A percentile compares a stretch with the other conserved stretches of the same genome.
Conservation (phyloP, 2,113 vertebrate species). For the Mustelus asterias region DNA sequence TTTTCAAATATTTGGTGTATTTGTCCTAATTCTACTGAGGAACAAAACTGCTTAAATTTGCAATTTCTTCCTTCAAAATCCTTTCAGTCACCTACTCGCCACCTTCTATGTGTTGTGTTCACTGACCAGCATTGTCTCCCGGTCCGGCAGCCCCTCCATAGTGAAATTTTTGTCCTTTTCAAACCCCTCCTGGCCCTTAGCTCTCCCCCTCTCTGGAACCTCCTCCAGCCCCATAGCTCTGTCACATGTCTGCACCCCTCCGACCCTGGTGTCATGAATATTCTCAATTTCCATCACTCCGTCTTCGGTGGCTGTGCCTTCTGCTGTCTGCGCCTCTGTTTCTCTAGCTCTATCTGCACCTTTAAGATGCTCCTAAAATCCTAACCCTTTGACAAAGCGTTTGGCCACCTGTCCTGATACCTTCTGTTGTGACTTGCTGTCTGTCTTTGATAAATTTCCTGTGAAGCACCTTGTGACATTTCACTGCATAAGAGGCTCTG, state of each 20-base stretch:
- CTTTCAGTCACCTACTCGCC: neutral
- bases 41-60: neutral
- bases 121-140: neutral
- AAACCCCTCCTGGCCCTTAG: neutral
- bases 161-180: neutral
- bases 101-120: neutral
- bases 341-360: neutral
- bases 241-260: neutral
- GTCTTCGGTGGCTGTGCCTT: neutral
- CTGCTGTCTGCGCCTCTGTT: neutral
- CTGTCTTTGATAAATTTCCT: neutral
- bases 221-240: neutral
- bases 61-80: neutral
- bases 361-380: neutral
- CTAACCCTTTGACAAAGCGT: neutral
- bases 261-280: neutral
- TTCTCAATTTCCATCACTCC: neutral
- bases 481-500: neutral
- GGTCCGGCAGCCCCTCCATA: neutral
- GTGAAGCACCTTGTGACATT: neutral
- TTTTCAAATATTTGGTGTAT: neutral
- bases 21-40: neutral
- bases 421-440: neutral
- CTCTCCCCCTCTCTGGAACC: neutral
- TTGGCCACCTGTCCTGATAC: neutral